Base-by-base conservation (phyloP, 1,140 invertebrate genomes). In the Tetragnatha versicolor region DNA sequence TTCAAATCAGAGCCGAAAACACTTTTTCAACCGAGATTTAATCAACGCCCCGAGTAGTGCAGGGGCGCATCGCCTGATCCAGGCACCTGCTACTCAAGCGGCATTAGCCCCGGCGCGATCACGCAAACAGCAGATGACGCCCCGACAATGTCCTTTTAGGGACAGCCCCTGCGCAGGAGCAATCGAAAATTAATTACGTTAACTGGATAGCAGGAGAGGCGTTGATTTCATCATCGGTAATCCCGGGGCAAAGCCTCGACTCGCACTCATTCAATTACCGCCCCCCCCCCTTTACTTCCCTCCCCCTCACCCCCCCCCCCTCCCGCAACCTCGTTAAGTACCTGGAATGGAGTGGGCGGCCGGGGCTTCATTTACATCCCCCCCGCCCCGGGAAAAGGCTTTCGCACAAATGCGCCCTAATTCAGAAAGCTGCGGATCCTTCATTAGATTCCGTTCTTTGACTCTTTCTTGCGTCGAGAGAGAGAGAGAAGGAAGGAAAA, bases 101-200 rank as follows among this genome's bases (percentile, higher is more conserved):
- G n/a, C n/a, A n/a, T n/a, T n/a, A n/a, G n/a, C n/a, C n/a, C n/a
- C n/a, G n/a, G n/a, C n/a, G n/a, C n/a, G n/a, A n/a, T n/a, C n/a
- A n/a, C n/a, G n/a, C n/a, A n/a, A n/a, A n/a, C n/a, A n/a, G n/a
- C n/a, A n/a, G n/a, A n/a, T n/a, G n/a, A n/a, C n/a, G n/a, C n/a
- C n/a, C n/a, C n/a, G n/a, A n/a, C n/a, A n/a, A n/a, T n/a, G n/a
- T n/a, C 22, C 65, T 49, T 70, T 70, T 70, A 33, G 14, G 66
- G 47, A 51, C 29, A 49, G 22, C 49, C 66, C 63, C 66, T 20
- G 4, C 17, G 29, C 22, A 29, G 73, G 73, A 77, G 73, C 73
- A 77, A 77, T 77, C 73, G 73, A 77, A 77, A 77, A 77, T 77
- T 77, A 77, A 77, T 77, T 77, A 77, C 73, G 73, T 77, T 77